Evolutionary conservation across 2,797 vertebrate species (phyloP).

Genomic region (Aselliscus stoliczkanus): DNA sequence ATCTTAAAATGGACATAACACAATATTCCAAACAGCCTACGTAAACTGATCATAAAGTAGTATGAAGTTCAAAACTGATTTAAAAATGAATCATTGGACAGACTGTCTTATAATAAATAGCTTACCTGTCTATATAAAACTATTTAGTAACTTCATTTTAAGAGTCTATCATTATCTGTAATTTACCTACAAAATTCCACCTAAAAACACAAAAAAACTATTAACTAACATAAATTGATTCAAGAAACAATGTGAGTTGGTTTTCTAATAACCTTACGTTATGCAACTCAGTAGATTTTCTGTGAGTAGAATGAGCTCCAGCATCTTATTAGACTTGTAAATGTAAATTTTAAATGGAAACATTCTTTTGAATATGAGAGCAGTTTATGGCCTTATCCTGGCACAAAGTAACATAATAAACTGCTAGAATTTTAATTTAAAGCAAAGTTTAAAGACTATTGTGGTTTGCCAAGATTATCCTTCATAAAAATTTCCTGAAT

Average conservation of each 20-base stretch:
- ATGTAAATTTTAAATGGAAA: conserved; percentile 83
- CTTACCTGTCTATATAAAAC: background rate
- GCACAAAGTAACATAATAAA: conserved; percentile 76
- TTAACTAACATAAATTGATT: conserved; percentile 32
- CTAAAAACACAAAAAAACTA: conserved; percentile 17
- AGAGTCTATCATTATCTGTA: conserved; percentile 50
- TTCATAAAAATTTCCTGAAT: conserved; percentile 69
- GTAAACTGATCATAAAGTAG: conserved; percentile 31
- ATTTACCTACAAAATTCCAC: conserved; percentile 55
- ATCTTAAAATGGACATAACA: conserved; percentile 63
- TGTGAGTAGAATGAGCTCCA: conserved; percentile 69
- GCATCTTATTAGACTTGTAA: conserved; percentile 78
- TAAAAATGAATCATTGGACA: conserved; percentile 50
- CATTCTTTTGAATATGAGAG: conserved; percentile 80
- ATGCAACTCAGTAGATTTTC: conserved; percentile 64
- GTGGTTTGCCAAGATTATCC: conserved; percentile 74
- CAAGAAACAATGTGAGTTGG: conserved; percentile 19
- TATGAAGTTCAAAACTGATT: conserved; percentile 22
- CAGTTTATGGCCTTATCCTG: conserved; percentile 77
- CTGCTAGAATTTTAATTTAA: conserved; percentile 78
- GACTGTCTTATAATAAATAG: conserved; percentile 60
- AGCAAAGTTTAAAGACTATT: conserved; percentile 71
- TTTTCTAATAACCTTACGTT: conserved; percentile 63
- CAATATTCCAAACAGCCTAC: conserved; percentile 41
- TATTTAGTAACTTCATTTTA: conserved; percentile 53